Percentiles rank a stretch among this genome's conserved stretches.
Evolutionary conservation across 2,888 invertebrate genomes (phyloP).

Genomic region (Strigamia maritima): DNA sequence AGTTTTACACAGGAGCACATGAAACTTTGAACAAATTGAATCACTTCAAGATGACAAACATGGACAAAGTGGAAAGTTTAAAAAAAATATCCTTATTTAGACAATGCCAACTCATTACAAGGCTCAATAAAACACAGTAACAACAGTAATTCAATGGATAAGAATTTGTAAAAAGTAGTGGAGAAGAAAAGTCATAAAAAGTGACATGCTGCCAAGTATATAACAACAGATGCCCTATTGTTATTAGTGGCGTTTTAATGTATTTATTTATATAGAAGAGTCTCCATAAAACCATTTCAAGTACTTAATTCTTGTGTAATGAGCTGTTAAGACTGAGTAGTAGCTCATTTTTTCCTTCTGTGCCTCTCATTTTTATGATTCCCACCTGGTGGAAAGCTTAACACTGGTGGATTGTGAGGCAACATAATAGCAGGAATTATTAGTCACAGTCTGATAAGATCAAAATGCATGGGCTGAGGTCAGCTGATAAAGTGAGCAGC

Average conservation of each 20-base stretch:
- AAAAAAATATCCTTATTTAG: too few relatives aligned
- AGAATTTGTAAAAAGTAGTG: not conserved
- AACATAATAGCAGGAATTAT: slow-evolving; percentile 23
- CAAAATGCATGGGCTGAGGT: slow-evolving; percentile 13
- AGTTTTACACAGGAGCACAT: too few relatives aligned
- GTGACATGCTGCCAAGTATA: not conserved
- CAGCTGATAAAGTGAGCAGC: slow-evolving; percentile 19
- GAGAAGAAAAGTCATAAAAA: not conserved
- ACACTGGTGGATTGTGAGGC: slow-evolving; percentile 1
- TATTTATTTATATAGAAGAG: not conserved
- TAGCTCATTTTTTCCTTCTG: not conserved
- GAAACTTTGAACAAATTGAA: too few relatives aligned
- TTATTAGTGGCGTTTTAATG: not conserved
- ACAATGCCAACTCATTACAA: too few relatives aligned
- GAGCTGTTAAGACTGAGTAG: slow-evolving; percentile 1
- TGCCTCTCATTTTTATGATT: not conserved
- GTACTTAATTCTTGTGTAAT: slow-evolving; percentile 23
- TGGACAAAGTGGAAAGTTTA: too few relatives aligned
- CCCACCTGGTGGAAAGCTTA: not conserved
- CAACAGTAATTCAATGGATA: not conserved
- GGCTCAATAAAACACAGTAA: not conserved
- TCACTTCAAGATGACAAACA: too few relatives aligned
- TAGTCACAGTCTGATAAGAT: slow-evolving; percentile 12
- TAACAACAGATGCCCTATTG: slow-evolving; percentile 12
- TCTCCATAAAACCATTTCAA: slow-evolving; percentile 1